Percentiles rank a stretch among this genome's conserved stretches.
Conservation (phyloP, 2,113 vertebrate species). For the western clawed frog (Xenopus tropicalis) region UCB_Xtro_10.0 CM004445.2:60806501-60807000, state of each 20-base stretch:
- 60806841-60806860: background rate
- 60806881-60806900: background rate
- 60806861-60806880: background rate
- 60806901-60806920: background rate
- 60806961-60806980: slow-evolving; percentile 22
- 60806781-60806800: background rate
- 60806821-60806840: slow-evolving; percentile 1
- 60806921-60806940: slow-evolving; percentile 2
- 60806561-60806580: background rate
- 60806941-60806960: slow-evolving; percentile 32
- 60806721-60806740: slow-evolving; percentile 5
- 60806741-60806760: background rate
- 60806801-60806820: slow-evolving; percentile 7
- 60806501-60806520: too few relatives aligned
- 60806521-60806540: too few relatives aligned
- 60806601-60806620: background rate
- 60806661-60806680: background rate
- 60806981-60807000: slow-evolving; percentile 26
- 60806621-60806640: background rate
- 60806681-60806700: background rate
- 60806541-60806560: too few relatives aligned
- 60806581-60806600: background rate
- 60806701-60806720: slow-evolving; percentile 1
- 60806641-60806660: background rate
- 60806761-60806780: slow-evolving; percentile 2